Percentiles rank a stretch among this genome's conserved stretches.
phyloP scores from a whole-genome alignment of 2,113 vertebrate genomes.

The Jaculus jaculus region DNA sequence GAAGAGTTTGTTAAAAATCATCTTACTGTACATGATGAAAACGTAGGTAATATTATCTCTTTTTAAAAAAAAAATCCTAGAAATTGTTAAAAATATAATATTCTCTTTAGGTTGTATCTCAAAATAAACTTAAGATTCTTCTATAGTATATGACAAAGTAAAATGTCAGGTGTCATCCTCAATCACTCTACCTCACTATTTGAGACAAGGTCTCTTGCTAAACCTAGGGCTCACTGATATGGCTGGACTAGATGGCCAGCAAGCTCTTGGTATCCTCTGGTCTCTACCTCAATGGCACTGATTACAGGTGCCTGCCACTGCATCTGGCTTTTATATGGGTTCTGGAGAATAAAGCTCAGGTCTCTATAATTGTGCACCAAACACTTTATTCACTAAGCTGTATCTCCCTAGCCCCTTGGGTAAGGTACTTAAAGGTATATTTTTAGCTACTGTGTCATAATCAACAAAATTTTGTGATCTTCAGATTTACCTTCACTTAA shows the following conservation, averaged over 20 bases:
- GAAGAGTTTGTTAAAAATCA: neutral
- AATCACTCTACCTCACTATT: too few species aligned
- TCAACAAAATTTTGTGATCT: neutral
- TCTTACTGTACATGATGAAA: slow-evolving; percentile 7
- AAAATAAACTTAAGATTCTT: neutral
- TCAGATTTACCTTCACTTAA: neutral
- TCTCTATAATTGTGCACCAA: too few species aligned
- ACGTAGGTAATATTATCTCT: neutral
- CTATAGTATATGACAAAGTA: neutral
- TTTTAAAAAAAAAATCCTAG: neutral
- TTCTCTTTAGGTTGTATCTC: neutral
- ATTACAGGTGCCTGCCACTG: too few species aligned
- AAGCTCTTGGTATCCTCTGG: too few species aligned
- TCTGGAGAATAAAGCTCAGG: too few species aligned
- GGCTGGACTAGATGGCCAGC: too few species aligned
- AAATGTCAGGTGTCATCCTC: neutral
- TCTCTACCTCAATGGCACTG: too few species aligned
- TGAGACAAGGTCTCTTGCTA: too few species aligned
- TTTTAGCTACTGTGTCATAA: neutral
- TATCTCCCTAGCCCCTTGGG: neutral
- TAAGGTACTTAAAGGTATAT: neutral
- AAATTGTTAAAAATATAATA: neutral
- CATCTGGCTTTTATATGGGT: too few species aligned
- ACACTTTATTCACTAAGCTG: too few species aligned
- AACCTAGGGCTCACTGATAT: too few species aligned